Evolutionary conservation across 37 sponge, comb jelly and placozoan species (phyloP).

Genomic region (Chondrosia reniformis): DNA sequence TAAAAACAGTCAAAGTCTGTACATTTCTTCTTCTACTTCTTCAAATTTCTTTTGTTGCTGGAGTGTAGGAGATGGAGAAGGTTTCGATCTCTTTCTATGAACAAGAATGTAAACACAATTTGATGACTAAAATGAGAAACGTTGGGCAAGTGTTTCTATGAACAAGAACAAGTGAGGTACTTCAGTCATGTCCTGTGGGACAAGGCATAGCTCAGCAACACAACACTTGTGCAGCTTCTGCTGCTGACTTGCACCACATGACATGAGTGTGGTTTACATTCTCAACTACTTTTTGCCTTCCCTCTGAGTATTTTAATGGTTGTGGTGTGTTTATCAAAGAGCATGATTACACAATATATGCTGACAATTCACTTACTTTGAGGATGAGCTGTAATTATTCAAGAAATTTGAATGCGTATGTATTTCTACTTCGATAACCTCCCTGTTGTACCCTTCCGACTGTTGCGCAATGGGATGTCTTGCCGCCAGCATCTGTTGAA

Average conservation of each 20-base stretch:
- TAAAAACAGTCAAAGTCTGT: background rate
- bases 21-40: background rate
- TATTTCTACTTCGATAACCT: background rate
- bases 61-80: background rate
- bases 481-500: slow-evolving; percentile 7
- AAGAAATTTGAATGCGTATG: background rate
- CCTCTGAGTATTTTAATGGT: background rate
- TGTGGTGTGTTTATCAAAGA: no score
- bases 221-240: no score
- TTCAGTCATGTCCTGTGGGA: background rate
- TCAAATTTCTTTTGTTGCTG: background rate
- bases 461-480: background rate
- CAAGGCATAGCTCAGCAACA: background rate
- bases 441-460: background rate
- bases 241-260: background rate
- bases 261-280: background rate
- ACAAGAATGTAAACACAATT: background rate
- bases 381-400: no score
- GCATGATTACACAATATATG: no score
- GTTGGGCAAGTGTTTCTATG: background rate
- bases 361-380: no score
- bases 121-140: background rate
- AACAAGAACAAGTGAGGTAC: background rate
- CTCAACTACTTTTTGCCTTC: background rate
- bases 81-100: background rate